Evolutionary conservation across 2,888 invertebrate genomes (phyloP), one percentile per base, ranked within the genome.

Genomic region (Ectemnius cavifrons): DNA sequence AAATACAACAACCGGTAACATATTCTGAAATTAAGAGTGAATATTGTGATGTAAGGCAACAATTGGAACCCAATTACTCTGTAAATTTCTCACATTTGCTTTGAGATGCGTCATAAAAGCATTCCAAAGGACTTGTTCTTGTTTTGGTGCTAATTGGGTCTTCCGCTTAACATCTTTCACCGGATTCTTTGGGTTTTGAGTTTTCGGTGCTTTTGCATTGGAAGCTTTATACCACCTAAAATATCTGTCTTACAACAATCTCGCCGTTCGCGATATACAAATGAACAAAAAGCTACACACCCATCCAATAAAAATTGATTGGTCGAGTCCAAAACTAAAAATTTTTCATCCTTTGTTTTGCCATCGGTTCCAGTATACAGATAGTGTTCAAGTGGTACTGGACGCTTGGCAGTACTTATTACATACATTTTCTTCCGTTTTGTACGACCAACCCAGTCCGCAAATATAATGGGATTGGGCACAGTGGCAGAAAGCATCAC

Each of bases 401-500:
- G 99, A 68, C 99, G 93, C 87, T 98, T 97, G 0, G 94, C 92
- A 0, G 99, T 99, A 73, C 96, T 97, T 13, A 99, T 97, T 0
- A 99, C 99, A 88, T 96, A 98, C 69, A 96, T 96, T 89, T 96
- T 97, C 73, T 96, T 94, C 85, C 96, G 95, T 91, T 97, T 97
- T 0, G 96, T 97, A 79, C 94, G 93, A 0, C 97, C 97, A 45
- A 97, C 95, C 97, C 97, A 97, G 89, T 97, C 95, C 0, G 99
- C 99, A 92, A 99, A 97, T 91, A 99, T 97, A 75, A 97, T 92
- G 0, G 98, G 96, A 91, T 99, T 99, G 0, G 99, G 99, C 27
- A 99, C 99, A 0, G 99, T 99, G 0, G 99, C 99, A 89, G 98
- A 98, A 58, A 99, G 92, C 94, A 99, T 96, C 45, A 99, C 98